Base-by-base conservation (phyloP, 2,888 invertebrate species). In the Eumacrocentrus americanus region DNA sequence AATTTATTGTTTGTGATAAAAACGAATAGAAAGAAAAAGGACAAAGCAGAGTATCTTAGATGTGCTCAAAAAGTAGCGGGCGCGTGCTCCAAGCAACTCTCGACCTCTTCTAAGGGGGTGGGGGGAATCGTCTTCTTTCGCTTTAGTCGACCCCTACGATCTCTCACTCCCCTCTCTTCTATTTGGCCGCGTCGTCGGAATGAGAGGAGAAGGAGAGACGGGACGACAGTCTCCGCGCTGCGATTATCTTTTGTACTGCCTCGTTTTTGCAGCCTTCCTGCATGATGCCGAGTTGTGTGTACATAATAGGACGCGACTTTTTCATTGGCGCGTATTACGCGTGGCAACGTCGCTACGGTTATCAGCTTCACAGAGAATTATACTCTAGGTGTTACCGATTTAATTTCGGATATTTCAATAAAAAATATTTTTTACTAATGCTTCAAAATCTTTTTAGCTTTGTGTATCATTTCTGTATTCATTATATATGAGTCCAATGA, bases 151-250 rank as follows among this genome's bases (percentile, higher is more conserved):
- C n/a, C n/a, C n/a, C n/a, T n/a, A n/a, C 48, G 6, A 14, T 37
- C 42, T n/a, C 50, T 11, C 16, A 18, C 58, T 16, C n/a, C 20
- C 12, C n/a, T 22, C 54, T 12, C 51, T 38, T 16, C 47, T 51
- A 38, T 51, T 47, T 52, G 44, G 56, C 37, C 14, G 25, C 18
- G 20, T 22, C 37, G 35, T 37, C 2, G 35, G 37, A 12, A 18
- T 34, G n/a, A 35, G 20, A 50, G 23, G 55, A 51, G 44, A 42
- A 9, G 14, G 22, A 12, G 35, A 29, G 62, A 52, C 14, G 46
- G 53, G 50, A 55, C 55, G 60, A 61, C 57, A 54, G 61, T 44
- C 56, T 46, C 14, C 52, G 25, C 52, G 42, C 47, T 48, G 34
- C 35, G 51, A 51, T 35, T 35, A 35, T 34, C 48, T 48, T 48